Evolutionary conservation across 2,797 vertebrate species (phyloP).

Genomic region (Chaetodon trifasciatus): DNA sequence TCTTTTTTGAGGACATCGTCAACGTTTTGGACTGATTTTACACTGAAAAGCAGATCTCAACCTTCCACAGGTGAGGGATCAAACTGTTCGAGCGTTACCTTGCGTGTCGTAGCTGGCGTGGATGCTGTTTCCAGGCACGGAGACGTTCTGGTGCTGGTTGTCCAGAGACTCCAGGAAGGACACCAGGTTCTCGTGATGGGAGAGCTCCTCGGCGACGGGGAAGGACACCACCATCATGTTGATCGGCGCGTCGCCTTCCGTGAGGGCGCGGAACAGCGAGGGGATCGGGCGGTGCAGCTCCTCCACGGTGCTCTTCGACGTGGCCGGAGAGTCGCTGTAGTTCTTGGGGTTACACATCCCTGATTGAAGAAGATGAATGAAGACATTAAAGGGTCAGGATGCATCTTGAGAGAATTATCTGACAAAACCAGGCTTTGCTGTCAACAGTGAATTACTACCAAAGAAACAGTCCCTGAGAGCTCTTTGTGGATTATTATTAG

Average conservation of each 20-base stretch:
- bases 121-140: slow-evolving; percentile 91
- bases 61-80: neutral
- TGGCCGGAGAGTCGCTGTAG: slow-evolving; percentile 97
- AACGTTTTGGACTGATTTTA: neutral
- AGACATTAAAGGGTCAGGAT: neutral
- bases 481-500: neutral
- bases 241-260: slow-evolving; percentile 92
- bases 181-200: slow-evolving; percentile 96
- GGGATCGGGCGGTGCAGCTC: slow-evolving; percentile 96
- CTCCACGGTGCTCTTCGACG: slow-evolving; percentile 98
- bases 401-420: neutral
- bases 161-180: slow-evolving; percentile 96
- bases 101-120: slow-evolving; percentile 89
- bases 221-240: slow-evolving; percentile 99
- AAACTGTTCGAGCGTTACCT: slow-evolving; percentile 58
- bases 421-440: no score
- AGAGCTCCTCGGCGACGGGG: slow-evolving; percentile 95
- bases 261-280: slow-evolving; percentile 96
- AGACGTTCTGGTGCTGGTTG: slow-evolving; percentile 92
- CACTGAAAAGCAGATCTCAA: neutral
- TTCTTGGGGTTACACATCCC: slow-evolving; percentile 99
- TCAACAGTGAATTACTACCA: neutral
- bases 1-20: neutral
- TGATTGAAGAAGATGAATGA: slow-evolving; percentile 45
- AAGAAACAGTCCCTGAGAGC: neutral